phyloP scores from a whole-genome alignment of 2,113 vertebrate species.

The Lynx canadensis region DNA sequence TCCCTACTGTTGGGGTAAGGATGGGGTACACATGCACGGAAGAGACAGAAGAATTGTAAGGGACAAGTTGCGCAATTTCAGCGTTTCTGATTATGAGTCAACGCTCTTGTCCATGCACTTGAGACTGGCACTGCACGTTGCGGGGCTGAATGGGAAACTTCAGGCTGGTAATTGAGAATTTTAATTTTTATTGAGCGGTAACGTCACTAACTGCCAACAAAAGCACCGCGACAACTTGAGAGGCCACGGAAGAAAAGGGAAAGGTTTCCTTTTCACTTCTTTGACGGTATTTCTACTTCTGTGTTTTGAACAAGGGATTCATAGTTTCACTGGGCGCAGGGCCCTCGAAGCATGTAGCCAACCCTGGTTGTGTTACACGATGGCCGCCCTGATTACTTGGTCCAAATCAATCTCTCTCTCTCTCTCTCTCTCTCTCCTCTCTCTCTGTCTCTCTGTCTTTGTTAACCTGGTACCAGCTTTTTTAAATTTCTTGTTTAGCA shows the following conservation, averaged over 20 bases:
- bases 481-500: not conserved
- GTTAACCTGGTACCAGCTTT: too few species aligned
- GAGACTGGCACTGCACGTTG: not conserved
- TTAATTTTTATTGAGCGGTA: slow-evolving; percentile 2
- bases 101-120: not conserved
- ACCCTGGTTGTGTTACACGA: too few species aligned
- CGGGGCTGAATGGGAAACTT: not conserved
- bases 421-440: not conserved
- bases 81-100: not conserved
- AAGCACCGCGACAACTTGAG: not conserved
- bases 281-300: not conserved
- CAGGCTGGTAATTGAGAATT: not conserved
- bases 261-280: not conserved
- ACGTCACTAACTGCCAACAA: not conserved
- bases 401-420: too few species aligned
- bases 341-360: not conserved
- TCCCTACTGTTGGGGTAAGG: not conserved
- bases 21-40: not conserved
- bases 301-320: not conserved
- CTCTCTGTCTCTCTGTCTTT: not conserved
- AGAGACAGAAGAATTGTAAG: not conserved
- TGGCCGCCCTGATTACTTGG: too few species aligned
- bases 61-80: not conserved
- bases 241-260: not conserved
- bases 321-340: not conserved